phyloP scores from a whole-genome alignment of 2,113 vertebrate species.

The Oxyura jamaicensis region DNA sequence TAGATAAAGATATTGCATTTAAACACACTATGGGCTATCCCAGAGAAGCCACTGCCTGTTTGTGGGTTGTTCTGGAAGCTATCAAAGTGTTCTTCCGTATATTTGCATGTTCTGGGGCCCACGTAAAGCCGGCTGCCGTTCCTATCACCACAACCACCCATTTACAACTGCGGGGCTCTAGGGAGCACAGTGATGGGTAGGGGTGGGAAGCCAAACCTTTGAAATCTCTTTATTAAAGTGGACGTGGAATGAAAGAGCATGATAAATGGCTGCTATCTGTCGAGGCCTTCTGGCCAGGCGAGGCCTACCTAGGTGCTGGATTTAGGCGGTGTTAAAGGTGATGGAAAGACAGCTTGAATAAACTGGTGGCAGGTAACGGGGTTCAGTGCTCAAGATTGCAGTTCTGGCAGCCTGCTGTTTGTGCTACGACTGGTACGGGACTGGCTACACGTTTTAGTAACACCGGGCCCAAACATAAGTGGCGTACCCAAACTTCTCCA shows the following conservation, averaged over 20 bases:
- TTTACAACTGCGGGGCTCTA: not conserved
- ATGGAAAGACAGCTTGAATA: not conserved
- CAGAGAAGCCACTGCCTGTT: not conserved
- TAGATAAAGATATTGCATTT: not conserved
- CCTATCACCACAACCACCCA: accelerated
- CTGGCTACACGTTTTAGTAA: not conserved
- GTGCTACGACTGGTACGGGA: accelerated
- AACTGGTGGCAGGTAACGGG: not conserved
- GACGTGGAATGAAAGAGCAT: not conserved
- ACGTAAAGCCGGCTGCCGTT: not conserved
- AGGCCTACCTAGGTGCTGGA: not conserved
- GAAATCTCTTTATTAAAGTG: not conserved
- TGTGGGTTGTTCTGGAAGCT: not conserved
- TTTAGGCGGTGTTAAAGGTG: not conserved
- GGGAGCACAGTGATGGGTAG: not conserved
- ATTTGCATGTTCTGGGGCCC: not conserved
- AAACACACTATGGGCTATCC: not conserved
- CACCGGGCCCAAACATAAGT: not conserved
- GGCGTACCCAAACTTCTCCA: accelerated
- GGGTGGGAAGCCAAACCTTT: not conserved
- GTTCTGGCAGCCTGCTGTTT: not conserved
- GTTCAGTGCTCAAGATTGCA: not conserved
- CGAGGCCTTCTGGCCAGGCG: not conserved
- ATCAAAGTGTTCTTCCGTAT: not conserved
- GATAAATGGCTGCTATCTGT: not conserved